Conservation (phyloP, 2,888 invertebrate genomes). For the Incurvaria masculella region DNA sequence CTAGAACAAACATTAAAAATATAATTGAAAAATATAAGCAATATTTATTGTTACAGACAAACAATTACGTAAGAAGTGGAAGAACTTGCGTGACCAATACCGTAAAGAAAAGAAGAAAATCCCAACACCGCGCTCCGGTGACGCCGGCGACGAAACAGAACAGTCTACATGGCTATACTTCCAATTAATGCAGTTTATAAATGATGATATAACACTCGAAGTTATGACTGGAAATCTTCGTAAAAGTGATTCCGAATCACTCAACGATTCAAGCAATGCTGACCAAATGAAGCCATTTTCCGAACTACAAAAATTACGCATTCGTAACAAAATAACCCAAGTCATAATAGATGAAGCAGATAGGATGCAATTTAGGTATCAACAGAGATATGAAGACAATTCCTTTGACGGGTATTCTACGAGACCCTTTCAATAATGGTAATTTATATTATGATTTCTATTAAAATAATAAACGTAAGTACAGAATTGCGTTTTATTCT, state of each 20-base stretch:
- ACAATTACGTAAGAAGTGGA: slow-evolving; percentile 17
- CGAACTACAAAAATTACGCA: slow-evolving; percentile 1
- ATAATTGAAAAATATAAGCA: slow-evolving; percentile 3
- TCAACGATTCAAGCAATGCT: background rate
- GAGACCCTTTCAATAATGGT: too few relatives aligned
- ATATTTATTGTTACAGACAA: slow-evolving; percentile 17
- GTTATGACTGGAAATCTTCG: background rate
- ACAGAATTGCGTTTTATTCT: slow-evolving; percentile 15
- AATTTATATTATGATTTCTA: too few relatives aligned
- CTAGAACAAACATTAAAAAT: slow-evolving; percentile 11
- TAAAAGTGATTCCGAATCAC: slow-evolving; percentile 1
- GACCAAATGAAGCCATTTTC: slow-evolving; percentile 1
- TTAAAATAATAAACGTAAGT: background rate
- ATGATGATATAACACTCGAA: slow-evolving; percentile 1
- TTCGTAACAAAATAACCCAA: slow-evolving; percentile 3
- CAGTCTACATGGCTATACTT: slow-evolving; percentile 1
- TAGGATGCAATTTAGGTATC: background rate
- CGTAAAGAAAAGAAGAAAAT: slow-evolving; percentile 15
- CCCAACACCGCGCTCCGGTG: slow-evolving; percentile 13
- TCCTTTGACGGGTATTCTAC: background rate
- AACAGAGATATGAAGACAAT: too few relatives aligned
- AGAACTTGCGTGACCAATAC: slow-evolving; percentile 14
- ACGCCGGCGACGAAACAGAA: slow-evolving; percentile 12
- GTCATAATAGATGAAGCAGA: slow-evolving; percentile 2
- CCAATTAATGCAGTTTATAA: slow-evolving; percentile 1